phyloP scores from a whole-genome alignment of 1,140 invertebrate species.

The Drosophila bocqueti region DNA sequence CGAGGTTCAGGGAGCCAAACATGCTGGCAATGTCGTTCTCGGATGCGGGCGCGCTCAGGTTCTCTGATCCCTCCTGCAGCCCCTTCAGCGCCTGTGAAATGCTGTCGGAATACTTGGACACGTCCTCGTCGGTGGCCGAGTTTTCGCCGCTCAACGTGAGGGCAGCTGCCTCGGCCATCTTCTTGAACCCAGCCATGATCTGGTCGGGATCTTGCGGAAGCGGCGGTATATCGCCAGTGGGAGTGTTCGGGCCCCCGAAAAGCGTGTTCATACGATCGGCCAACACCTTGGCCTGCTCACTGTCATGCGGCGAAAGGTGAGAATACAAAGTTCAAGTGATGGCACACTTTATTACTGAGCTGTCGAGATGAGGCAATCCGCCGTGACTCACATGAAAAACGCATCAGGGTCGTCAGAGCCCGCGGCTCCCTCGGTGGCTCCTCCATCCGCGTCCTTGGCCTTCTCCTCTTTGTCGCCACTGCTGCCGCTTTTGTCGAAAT shows the following conservation, averaged over 20 bases:
- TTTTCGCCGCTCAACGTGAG: slow-evolving; percentile 77
- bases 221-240: slow-evolving; percentile 73
- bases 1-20: slow-evolving; percentile 84
- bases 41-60: slow-evolving; percentile 85
- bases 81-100: slow-evolving; percentile 82
- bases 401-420: slow-evolving; percentile 55
- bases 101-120: slow-evolving; percentile 83
- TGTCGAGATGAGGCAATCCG: neutral
- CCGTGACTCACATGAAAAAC: slow-evolving; percentile 75
- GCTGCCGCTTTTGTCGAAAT: slow-evolving; percentile 85
- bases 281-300: slow-evolving; percentile 82
- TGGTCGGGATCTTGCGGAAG: slow-evolving; percentile 78
- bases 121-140: slow-evolving; percentile 73
- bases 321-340: slow-evolving; percentile 66
- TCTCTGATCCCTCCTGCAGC: slow-evolving; percentile 85
- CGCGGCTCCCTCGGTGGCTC: slow-evolving; percentile 15
- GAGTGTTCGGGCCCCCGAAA: slow-evolving; percentile 77
- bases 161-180: slow-evolving; percentile 83
- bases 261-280: slow-evolving; percentile 81
- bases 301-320: slow-evolving; percentile 27
- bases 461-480: slow-evolving; percentile 51
- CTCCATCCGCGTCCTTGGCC: slow-evolving; percentile 27
- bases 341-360: neutral
- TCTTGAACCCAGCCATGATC: slow-evolving; percentile 81
- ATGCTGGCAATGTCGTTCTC: slow-evolving; percentile 86